Evolutionary conservation across 2,888 invertebrate species (phyloP), one percentile per base, ranked within the genome.

Genomic region (Protula sp.): DNA sequence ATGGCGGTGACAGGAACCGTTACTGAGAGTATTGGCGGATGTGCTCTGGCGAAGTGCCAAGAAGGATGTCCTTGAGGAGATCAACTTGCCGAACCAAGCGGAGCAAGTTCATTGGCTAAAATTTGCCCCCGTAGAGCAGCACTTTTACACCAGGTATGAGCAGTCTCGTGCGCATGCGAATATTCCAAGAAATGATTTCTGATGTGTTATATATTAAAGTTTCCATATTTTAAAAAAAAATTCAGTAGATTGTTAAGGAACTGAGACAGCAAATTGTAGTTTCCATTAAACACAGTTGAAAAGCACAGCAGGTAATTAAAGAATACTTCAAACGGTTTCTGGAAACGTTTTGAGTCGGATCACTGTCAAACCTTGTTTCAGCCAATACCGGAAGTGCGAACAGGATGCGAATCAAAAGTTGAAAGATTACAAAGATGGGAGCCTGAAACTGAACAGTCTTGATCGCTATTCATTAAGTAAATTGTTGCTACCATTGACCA

Each of bases 41-140:
- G 78, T 87, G 54, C 77, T 89, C 81, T 90, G 90, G 89, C 83
- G 90, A 54, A 88, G 87, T 14, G 83, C 85, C 45, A 90, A 90
- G 78, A 78, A 81, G 3, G 85, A 87, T 74, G 88, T 91, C 1
- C 72, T 85, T 47, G 81, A 87, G 63, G 88, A 79, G 79, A 74
- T 80, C 53, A 82, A 85, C 54, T 85, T 90, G 63, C 89, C 89
- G 0, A 78, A 82, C n/a, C 87, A 88, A 77, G 83, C 83, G 0
- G 83, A 85, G 58, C 69, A 83, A 50, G 76, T 86, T 3, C 86
- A 88, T 74, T 84, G 84, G 79, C 72, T 89, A 50, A 82, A 84
- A 47, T 87, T 90, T 72, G 86, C 87, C n/a, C 87, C 88, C 2
- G 84, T 89, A 0, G 90, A 91, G 76, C 85, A 86, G 62, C 85